Evolutionary conservation across 1,140 invertebrate species (phyloP).

Genomic region (Drosophila tani): DNA sequence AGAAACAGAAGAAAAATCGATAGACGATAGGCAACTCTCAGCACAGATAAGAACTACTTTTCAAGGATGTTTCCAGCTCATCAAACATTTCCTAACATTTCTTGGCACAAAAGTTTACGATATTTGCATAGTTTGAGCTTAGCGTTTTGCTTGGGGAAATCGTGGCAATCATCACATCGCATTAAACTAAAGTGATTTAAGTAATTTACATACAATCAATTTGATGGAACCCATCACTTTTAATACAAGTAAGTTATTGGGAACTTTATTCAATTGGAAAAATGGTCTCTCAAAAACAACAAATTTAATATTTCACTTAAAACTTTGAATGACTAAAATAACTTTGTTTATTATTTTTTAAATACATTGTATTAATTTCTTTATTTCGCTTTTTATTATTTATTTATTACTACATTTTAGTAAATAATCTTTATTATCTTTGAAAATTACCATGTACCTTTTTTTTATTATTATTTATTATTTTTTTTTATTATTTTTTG

Average conservation of each 20-base stretch:
- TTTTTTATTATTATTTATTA: too few relatives aligned
- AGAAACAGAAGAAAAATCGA: conserved; percentile 33
- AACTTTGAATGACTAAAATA: not conserved
- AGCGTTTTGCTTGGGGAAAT: conserved; percentile 4
- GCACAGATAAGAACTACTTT: conserved; percentile 46
- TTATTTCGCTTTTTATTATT: too few relatives aligned
- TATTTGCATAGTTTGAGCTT: conserved; percentile 10
- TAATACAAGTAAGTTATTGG: too few relatives aligned
- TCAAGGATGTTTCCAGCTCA: conserved; percentile 48
- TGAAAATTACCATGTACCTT: too few relatives aligned
- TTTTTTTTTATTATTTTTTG: not conserved
- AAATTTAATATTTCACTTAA: too few relatives aligned
- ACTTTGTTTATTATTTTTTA: not conserved
- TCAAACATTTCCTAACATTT: conserved; percentile 34
- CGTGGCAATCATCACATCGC: not conserved
- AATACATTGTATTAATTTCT: not conserved
- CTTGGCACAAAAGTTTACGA: conserved; percentile 31
- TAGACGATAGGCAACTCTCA: conserved; percentile 34
- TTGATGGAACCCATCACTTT: too few relatives aligned
- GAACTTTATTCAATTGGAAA: too few relatives aligned
- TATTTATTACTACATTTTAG: too few relatives aligned
- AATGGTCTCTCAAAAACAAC: too few relatives aligned
- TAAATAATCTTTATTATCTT: too few relatives aligned
- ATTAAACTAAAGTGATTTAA: not conserved
- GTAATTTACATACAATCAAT: not conserved